Percentiles rank a stretch among this genome's conserved stretches.
Evolutionary conservation across 2,113 vertebrate genomes (phyloP).

Genomic region (Tiliqua scincoides): DNA sequence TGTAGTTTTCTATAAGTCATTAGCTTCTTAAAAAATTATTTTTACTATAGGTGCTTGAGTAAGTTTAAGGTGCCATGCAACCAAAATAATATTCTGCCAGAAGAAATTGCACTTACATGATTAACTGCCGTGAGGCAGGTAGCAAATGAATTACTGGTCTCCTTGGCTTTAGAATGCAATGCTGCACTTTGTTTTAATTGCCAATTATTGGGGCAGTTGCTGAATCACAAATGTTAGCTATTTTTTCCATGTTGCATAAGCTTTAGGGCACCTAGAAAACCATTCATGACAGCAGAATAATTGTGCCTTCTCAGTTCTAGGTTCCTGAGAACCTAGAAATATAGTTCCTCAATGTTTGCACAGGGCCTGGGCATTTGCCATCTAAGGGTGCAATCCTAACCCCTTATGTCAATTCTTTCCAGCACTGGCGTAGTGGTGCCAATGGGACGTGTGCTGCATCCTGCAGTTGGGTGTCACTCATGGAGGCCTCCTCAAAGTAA

Average conservation of each 20-base stretch:
- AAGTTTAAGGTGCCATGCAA: too few species aligned
- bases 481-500: too few species aligned
- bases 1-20: background rate
- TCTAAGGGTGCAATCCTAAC: too few species aligned
- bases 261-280: background rate
- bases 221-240: background rate
- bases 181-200: background rate
- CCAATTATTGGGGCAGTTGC: background rate
- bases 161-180: constrained; percentile 1
- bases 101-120: background rate
- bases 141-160: background rate
- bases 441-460: too few species aligned
- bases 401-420: too few species aligned
- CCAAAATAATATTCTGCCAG: too few species aligned
- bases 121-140: constrained; percentile 25
- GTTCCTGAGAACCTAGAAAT: too few species aligned
- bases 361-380: too few species aligned
- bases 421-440: too few species aligned
- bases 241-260: background rate
- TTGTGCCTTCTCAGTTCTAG: background rate
- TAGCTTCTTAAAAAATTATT: background rate
- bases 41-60: constrained; percentile 26
- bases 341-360: too few species aligned
- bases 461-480: too few species aligned
- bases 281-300: too few species aligned